These are phyloP conservation scores for Enteromius afrohamiltoni DNA, from an alignment of 2,797 vertebrate species.

Conservation along the genomic window DNA sequence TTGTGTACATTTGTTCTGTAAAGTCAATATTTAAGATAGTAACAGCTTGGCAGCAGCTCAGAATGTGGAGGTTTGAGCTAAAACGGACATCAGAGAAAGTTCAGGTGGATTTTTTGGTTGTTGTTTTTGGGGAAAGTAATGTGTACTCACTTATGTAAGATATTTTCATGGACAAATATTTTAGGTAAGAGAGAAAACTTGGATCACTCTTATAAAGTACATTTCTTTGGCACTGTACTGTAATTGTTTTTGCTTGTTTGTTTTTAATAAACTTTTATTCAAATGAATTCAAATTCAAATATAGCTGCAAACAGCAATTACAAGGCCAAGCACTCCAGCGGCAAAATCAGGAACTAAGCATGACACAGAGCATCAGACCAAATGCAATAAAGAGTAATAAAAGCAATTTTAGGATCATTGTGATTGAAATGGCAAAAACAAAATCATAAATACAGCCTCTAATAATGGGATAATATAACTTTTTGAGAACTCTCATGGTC, in stretches of 20 bases:
- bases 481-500: no score
- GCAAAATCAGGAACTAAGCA: no score
- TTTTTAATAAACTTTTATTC: neutral
- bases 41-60: conserved; percentile 10
- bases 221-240: neutral
- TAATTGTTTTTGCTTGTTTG: neutral
- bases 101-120: conserved; percentile 37
- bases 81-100: conserved; percentile 13
- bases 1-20: conserved; percentile 54
- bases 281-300: neutral
- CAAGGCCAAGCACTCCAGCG: no score
- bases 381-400: no score
- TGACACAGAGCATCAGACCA: no score
- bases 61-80: conserved; percentile 5
- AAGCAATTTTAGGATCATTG: no score
- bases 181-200: neutral
- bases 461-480: no score
- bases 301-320: no score
- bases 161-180: conserved; percentile 31
- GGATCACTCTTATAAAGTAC: neutral
- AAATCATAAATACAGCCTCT: no score
- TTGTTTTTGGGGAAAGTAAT: conserved; percentile 52
- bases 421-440: no score
- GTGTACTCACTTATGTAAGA: conserved; percentile 25
- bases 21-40: conserved; percentile 40